Conservation (phyloP, 2,113 vertebrate genomes). For the Brienomyrus longianalis region DNA sequence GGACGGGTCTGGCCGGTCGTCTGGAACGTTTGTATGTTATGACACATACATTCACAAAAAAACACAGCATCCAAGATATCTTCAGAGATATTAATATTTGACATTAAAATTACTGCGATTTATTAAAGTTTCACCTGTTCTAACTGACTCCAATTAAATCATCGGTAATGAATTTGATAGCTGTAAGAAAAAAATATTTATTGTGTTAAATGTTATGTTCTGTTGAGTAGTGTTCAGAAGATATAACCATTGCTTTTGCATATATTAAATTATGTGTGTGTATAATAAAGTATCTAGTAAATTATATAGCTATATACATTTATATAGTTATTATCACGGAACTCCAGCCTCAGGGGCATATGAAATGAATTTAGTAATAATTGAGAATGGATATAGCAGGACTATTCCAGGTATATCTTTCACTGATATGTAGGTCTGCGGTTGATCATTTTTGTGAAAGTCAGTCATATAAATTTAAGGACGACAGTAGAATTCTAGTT, state of each 20-base stretch:
- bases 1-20: neutral
- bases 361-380: constrained; percentile 4
- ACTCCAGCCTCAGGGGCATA: neutral
- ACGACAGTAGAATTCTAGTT: neutral
- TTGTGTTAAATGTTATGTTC: neutral
- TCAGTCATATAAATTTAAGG: neutral
- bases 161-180: neutral
- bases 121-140: neutral
- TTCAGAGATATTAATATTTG: neutral
- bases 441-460: constrained; percentile 2
- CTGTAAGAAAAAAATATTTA: neutral
- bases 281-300: neutral
- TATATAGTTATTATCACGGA: neutral
- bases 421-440: neutral
- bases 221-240: neutral
- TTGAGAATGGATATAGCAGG: neutral
- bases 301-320: neutral
- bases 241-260: neutral
- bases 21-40: neutral
- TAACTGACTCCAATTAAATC: neutral
- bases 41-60: neutral
- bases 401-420: neutral
- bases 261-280: neutral
- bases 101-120: neutral
- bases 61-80: neutral